Base-by-base conservation (phyloP, 2,797 vertebrate genomes). In the Chromis chromis region DNA sequence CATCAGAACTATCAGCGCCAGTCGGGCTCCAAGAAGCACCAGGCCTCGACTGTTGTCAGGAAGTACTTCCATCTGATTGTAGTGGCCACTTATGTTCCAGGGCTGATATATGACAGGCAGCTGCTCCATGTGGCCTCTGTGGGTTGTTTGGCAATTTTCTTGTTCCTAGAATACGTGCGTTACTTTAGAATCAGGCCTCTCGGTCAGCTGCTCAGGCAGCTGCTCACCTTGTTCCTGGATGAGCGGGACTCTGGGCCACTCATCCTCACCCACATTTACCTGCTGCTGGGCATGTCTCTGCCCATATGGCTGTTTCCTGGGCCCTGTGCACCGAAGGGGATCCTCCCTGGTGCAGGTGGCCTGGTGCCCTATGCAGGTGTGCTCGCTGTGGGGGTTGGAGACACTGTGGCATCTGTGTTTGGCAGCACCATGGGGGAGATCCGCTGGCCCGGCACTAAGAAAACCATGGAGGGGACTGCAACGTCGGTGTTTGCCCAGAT, bases 1-100 rank as follows among this genome's bases (percentile, higher is more conserved):
- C 96, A 96, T 77, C 97, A 99, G 92, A 98, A 98, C 22, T 74
- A 94, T 53, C 95, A 95, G 86, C 94, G 96, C 54, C 94, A 95
- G 6, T 93, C 94, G 0, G 92, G 90, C 12, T 96, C 94, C 50
- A 99, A 99, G 89, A 98, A 99, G 78, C 95, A 96, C 89, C 97
- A 96, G 83, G 97, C 96, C 19, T 97, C 97, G 0, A 97, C 97
- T 0, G 31, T 96, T 2, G 94, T 96, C 68, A 93, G 98, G 58
- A 99, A 99, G 80, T 98, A 97, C 76, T 99, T 99, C 88, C 98
- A 99, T 81, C 92, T 98, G 73, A 95, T 99, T n/a, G 94, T 96
- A 4, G 97, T 98, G 77, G 96, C 97, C 55, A 98, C 97, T 2
- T 99, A 96, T 0, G 86, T 97, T 31, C 98, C 98, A 0, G 98